Conservation (phyloP, 2,113 vertebrate species). For the Gopherus evgoodei region DNA sequence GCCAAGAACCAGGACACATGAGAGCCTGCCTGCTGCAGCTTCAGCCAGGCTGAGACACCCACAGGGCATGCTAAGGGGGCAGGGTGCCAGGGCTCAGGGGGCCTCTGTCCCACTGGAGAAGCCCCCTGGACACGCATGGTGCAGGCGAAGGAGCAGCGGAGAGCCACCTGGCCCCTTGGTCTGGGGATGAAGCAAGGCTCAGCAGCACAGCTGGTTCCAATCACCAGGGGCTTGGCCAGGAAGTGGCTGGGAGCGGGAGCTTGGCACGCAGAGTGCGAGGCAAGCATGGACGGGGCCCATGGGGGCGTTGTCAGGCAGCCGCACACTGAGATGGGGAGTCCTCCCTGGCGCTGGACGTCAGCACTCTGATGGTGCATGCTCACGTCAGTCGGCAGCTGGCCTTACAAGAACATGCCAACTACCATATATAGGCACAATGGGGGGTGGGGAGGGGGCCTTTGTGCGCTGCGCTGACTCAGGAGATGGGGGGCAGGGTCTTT, state of each 20-base stretch:
- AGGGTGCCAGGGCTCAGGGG: background rate
- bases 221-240: background rate
- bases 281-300: constrained; percentile 12
- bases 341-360: constrained; percentile 11
- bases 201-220: background rate
- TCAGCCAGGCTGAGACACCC: background rate
- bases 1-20: background rate
- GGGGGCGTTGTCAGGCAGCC: background rate
- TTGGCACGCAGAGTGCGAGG: background rate
- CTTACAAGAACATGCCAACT: background rate
- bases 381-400: background rate
- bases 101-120: background rate
- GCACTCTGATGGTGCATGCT: background rate
- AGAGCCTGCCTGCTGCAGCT: background rate
- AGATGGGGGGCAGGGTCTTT: background rate
- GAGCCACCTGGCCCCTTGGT: background rate
- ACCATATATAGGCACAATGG: background rate
- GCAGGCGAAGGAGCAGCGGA: background rate
- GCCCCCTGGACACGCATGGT: background rate
- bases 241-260: background rate
- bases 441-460: background rate
- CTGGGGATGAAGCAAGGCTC: background rate
- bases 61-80: background rate
- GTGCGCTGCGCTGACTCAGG: background rate
- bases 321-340: background rate